A percentile compares a stretch with the other conserved stretches of the same genome.
Evolutionary conservation across 2,113 vertebrate genomes (phyloP).

Genomic region (Prunella himalayana): DNA sequence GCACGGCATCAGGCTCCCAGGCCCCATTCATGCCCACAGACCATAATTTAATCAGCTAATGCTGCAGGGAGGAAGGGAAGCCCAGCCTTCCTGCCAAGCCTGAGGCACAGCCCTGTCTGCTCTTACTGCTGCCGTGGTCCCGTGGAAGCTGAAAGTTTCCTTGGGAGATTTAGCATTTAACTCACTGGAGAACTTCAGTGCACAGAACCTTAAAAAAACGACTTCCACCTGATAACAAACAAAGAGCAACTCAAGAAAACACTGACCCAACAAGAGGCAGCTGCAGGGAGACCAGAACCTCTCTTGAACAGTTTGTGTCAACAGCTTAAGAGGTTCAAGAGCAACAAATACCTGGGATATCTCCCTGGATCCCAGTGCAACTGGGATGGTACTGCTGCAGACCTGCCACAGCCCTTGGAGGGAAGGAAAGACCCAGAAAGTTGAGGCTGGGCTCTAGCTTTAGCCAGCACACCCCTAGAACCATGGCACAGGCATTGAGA

Average conservation of each 20-base stretch:
- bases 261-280: not conserved
- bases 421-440: not conserved
- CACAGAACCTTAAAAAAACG: not conserved
- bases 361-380: not conserved
- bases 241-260: not conserved
- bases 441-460: not conserved
- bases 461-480: not conserved
- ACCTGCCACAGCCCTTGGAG: not conserved
- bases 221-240: not conserved
- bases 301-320: not conserved
- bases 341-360: not conserved
- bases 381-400: not conserved
- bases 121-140: not conserved
- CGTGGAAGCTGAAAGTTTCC: not conserved
- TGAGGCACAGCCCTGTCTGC: not conserved
- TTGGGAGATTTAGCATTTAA: not conserved
- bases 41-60: not conserved
- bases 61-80: not conserved
- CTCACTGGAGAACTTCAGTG: not conserved
- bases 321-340: not conserved
- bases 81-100: not conserved
- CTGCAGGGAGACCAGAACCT: not conserved
- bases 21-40: not conserved
- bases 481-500: accelerated
- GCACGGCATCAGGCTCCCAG: not conserved